These are phyloP conservation scores for Pachycephala philippinensis DNA, from an alignment of 2,113 vertebrate genomes.

Conservation along the genomic window DNA sequence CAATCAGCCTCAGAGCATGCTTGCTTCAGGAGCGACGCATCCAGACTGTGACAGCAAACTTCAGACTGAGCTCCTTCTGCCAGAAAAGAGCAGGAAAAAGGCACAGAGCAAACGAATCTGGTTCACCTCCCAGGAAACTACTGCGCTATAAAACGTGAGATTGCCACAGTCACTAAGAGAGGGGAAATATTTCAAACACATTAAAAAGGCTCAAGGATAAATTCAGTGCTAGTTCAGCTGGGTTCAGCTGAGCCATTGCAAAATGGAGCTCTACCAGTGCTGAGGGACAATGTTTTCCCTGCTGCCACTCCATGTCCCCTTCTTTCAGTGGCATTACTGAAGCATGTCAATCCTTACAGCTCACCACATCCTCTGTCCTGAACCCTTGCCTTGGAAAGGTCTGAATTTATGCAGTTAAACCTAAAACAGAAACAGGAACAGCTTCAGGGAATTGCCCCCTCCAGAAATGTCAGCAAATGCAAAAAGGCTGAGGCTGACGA, in stretches of 20 bases:
- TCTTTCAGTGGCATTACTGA: neutral
- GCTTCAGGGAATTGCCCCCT: neutral
- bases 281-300: neutral
- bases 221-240: neutral
- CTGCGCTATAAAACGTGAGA: neutral
- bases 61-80: neutral
- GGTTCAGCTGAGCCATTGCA: neutral
- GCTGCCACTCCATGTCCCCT: neutral
- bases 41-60: neutral
- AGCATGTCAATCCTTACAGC: neutral
- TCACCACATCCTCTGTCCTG: neutral
- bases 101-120: conserved; percentile 22
- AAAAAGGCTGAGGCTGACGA: neutral
- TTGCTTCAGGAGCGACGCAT: accelerated
- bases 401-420: neutral
- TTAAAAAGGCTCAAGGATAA: neutral
- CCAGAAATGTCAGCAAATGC: neutral
- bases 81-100: conserved; percentile 57
- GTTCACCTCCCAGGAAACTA: neutral
- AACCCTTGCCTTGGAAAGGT: neutral
- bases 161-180: neutral
- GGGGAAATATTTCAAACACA: neutral
- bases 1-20: accelerated
- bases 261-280: neutral
- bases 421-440: neutral